Percentiles rank a stretch among this genome's conserved stretches.
Evolutionary conservation across 2,113 vertebrate species (phyloP).

Genomic region (Triplophysa siluroides): DNA sequence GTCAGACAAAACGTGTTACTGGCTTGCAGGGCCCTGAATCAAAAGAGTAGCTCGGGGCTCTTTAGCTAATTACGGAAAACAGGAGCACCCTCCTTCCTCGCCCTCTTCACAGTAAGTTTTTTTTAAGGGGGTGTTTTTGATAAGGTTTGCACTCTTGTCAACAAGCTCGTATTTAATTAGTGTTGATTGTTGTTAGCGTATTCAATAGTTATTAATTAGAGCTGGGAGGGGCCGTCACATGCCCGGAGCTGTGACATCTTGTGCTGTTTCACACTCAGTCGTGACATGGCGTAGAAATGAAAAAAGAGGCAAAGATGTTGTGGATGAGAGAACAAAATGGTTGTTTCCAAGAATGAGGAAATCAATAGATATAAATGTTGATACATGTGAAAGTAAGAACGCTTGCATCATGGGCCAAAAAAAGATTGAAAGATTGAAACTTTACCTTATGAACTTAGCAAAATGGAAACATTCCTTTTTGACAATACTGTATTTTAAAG

Average conservation of each 20-base stretch:
- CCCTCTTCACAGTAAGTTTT: slow-evolving; percentile 60
- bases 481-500: too few species aligned
- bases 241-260: slow-evolving; percentile 76
- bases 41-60: slow-evolving; percentile 75
- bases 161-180: slow-evolving; percentile 91
- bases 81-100: slow-evolving; percentile 61
- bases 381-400: not conserved
- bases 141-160: slow-evolving; percentile 84
- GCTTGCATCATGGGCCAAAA: not conserved
- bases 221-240: slow-evolving; percentile 73
- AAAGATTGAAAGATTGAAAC: not conserved
- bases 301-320: slow-evolving; percentile 18
- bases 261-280: slow-evolving; percentile 76
- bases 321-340: not conserved
- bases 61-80: slow-evolving; percentile 85
- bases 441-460: too few species aligned
- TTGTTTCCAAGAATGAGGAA: not conserved
- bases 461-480: too few species aligned
- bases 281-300: slow-evolving; percentile 61
- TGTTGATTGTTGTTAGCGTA: slow-evolving; percentile 86
- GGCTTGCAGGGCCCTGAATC: slow-evolving; percentile 56
- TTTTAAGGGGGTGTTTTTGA: slow-evolving; percentile 70
- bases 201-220: slow-evolving; percentile 90
- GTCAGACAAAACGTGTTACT: slow-evolving; percentile 41
- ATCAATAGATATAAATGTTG: not conserved